phyloP scores from a whole-genome alignment of 37 sponge, comb jelly and placozoan species.

The Crambe crambe region DNA sequence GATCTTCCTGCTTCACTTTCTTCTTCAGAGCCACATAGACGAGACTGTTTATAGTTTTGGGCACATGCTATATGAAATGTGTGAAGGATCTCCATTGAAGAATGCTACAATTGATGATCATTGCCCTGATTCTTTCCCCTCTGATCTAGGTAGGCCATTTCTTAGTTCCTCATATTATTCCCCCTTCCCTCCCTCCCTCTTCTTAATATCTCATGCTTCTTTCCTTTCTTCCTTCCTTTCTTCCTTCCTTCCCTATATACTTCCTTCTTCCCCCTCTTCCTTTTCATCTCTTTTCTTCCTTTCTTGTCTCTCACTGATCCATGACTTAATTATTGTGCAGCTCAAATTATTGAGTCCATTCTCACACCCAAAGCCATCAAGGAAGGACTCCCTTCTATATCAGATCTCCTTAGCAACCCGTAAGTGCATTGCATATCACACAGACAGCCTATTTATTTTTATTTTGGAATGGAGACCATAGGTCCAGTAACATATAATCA shows the following conservation, averaged over 20 bases:
- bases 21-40: constrained; percentile 22
- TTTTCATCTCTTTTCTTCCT: background rate
- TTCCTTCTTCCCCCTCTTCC: background rate
- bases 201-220: too few relatives aligned
- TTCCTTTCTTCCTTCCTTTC: background rate
- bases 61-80: constrained; percentile 88
- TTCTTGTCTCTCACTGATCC: background rate
- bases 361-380: constrained; percentile 56
- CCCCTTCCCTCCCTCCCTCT: too few relatives aligned
- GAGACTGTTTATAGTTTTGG: constrained; percentile 83
- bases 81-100: constrained; percentile 34
- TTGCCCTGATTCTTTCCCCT: background rate
- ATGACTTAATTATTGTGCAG: constrained; percentile 8
- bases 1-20: too few relatives aligned
- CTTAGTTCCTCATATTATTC: too few relatives aligned
- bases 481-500: too few relatives aligned
- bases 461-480: too few relatives aligned
- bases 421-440: too few relatives aligned
- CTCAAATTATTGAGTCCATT: constrained; percentile 25
- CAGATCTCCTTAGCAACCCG: constrained; percentile 42
- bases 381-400: constrained; percentile 57
- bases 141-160: background rate
- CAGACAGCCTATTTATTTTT: too few relatives aligned
- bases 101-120: constrained; percentile 52
- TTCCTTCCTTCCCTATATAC: background rate